Conservation (phyloP, 2,888 invertebrate genomes). For the Ichneumoninae sp. region DNA sequence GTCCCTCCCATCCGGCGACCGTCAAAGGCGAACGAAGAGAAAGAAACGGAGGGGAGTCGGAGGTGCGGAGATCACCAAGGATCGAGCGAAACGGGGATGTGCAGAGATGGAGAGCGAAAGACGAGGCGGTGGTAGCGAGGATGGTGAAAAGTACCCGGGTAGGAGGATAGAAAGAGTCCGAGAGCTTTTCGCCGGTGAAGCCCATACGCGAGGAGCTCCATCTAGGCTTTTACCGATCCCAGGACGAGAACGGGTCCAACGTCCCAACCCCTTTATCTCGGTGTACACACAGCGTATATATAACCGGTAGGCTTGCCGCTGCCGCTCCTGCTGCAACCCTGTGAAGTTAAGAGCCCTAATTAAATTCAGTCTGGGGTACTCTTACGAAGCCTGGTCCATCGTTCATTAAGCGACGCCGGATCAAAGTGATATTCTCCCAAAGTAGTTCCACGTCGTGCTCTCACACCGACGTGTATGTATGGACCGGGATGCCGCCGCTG, state of each 20-base stretch:
- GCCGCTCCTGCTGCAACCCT: conserved; percentile 49
- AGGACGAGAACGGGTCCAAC: conserved; percentile 36
- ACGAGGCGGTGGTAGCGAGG: background rate
- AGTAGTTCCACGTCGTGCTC: conserved; percentile 77
- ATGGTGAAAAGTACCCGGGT: conserved; percentile 13
- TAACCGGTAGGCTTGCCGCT: conserved; percentile 51
- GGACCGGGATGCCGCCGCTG: conserved; percentile 44
- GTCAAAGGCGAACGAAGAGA: conserved; percentile 59
- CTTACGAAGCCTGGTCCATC: conserved; percentile 78
- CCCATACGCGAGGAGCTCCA: conserved; percentile 55
- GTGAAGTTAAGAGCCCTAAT: conserved; percentile 82
- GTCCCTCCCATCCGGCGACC: conserved; percentile 42
- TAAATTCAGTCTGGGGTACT: conserved; percentile 82
- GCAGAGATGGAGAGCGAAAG: background rate
- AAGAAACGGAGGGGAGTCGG: conserved; percentile 29
- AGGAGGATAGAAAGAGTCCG: conserved; percentile 42
- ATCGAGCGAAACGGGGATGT: conserved; percentile 30
- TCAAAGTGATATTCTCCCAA: conserved; percentile 82
- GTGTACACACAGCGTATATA: conserved; percentile 37
- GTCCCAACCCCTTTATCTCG: conserved; percentile 40
- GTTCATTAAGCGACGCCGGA: conserved; percentile 81
- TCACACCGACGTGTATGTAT: conserved; percentile 24
- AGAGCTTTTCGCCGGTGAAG: conserved; percentile 39
- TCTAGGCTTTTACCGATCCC: conserved; percentile 65
- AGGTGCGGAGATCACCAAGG: conserved; percentile 11